Evolutionary conservation across 1,140 invertebrate genomes (phyloP), one percentile per base, ranked within the genome.

Genomic region (Mesaphorura yosii): DNA sequence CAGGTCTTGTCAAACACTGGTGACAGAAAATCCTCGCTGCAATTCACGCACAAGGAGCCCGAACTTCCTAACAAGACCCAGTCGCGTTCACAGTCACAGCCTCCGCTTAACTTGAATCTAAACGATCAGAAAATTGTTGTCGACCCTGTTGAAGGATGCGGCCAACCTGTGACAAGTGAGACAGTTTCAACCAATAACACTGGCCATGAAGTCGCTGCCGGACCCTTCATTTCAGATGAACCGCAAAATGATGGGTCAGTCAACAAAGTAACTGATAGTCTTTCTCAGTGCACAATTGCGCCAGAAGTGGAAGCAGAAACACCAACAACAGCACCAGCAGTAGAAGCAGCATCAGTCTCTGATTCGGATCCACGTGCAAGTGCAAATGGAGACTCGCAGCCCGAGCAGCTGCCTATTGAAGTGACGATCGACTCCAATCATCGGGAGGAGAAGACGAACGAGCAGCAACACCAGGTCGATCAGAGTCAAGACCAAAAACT

Each of bases 291-390:
- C 59, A 44, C 51, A 53, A 29, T 41, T 55, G 31, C 54, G 45
- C 39, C 44, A 58, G 41, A 53, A 59, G 20, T 49, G 60, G 39
- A 59, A 64, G 53, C 55, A 59, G 37, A 38, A 58, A 41, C 53
- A 55, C 20, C 55, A 60, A 46, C 53, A 56, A 41, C 53, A 57
- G 15, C 19, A 25, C 19, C 40, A 50, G 20, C 58, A 48, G 17
- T 59, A 61, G 25, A 59, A 60, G 39, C 53, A 48, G 22, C 48
- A 50, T 19, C 48, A 50, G 20, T 37, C n/a, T 10, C 10, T 3
- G n/a, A n/a, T n/a, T n/a, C n/a, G n/a, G n/a, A n/a, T n/a, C n/a
- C n/a, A n/a, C n/a, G n/a, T n/a, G n/a, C 31, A 34, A 34, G 31
- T n/a, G 31, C 10, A 34, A 34, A 10, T 34, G 10, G 10, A 34